Evolutionary conservation across 2,113 vertebrate species (phyloP), one percentile per base, ranked within the genome.

Genomic region (Clarias magur): DNA sequence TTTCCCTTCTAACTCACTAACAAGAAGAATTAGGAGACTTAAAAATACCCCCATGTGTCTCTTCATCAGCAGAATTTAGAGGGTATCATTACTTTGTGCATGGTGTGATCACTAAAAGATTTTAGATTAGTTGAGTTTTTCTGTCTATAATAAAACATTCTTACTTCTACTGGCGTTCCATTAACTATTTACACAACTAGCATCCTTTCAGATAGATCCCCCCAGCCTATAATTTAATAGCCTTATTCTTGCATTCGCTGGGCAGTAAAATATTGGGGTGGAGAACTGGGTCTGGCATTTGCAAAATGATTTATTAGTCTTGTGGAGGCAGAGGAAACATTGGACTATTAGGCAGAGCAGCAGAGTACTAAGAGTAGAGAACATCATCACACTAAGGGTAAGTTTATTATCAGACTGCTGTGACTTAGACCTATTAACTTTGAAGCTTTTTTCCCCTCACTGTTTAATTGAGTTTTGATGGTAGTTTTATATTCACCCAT

Each of bases 221-320:
- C 82, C 91, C 85, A 90, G 86, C 84, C 84, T 87, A 90, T 89
- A 92, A 90, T 91, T 90, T 88, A 91, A 89, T 88, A 89, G 67
- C 88, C 85, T 91, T 84, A 87, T 19, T 54, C 91, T 90, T 92
- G 91, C 92, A 87, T 89, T 82, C 86, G 86, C 73, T 85, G 27
- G 75, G 59, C 19, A 86, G 80, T 70, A 48, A 73, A 65, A 83
- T 91, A 80, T 87, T 86, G 89, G 88, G 86, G 91, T 84, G 83
- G 87, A 88, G 83, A 87, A 85, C 88, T 91, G 79, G 84, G 90
- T 80, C 75, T 88, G 88, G 86, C 92, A 93, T 94, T 92, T 91
- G 89, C 90, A 78, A 78, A 88, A 91, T 90, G 91, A 91, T 93
- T 91, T 92, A 93, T 94, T 90, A 92, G 91, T 90, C 80, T 91